Evolutionary conservation across 2,113 vertebrate genomes (phyloP).

Genomic region (Peromyscus leucopus): DNA sequence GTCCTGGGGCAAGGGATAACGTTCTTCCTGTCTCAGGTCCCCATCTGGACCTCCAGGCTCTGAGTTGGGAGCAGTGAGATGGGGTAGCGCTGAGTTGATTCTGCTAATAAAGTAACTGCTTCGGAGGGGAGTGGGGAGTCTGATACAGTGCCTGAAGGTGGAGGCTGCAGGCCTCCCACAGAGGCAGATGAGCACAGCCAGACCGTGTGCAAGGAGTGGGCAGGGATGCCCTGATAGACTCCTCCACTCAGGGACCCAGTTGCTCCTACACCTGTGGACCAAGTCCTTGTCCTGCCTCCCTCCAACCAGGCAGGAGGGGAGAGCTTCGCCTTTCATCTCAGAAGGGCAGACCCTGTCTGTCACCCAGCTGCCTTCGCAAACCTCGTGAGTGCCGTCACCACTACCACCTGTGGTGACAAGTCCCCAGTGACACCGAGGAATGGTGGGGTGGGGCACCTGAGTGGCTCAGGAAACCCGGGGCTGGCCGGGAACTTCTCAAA

Average conservation of each 20-base stretch:
- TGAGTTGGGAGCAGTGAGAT: background rate
- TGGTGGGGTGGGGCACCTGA: background rate
- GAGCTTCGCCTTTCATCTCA: too few relatives aligned
- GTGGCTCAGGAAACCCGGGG: background rate
- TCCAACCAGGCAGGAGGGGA: background rate
- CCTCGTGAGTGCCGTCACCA: background rate
- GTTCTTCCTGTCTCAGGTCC: background rate
- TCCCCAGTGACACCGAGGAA: background rate
- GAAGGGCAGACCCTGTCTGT: background rate
- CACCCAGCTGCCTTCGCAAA: background rate
- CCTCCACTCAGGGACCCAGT: too few relatives aligned
- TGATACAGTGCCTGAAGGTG: background rate
- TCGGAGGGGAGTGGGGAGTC: background rate
- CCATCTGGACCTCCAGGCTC: background rate
- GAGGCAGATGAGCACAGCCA: too few relatives aligned
- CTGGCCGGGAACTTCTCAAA: background rate
- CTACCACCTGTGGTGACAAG: background rate
- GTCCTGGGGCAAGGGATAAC: background rate
- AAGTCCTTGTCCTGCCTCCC: background rate
- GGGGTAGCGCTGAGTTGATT: background rate
- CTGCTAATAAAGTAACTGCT: conserved; percentile 37
- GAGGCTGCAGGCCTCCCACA: background rate
- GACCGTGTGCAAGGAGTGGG: background rate
- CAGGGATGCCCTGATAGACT: background rate
- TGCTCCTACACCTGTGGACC: background rate